Conservation (phyloP, 2,113 vertebrate species). For the Cephalopholis sonnerati region DNA sequence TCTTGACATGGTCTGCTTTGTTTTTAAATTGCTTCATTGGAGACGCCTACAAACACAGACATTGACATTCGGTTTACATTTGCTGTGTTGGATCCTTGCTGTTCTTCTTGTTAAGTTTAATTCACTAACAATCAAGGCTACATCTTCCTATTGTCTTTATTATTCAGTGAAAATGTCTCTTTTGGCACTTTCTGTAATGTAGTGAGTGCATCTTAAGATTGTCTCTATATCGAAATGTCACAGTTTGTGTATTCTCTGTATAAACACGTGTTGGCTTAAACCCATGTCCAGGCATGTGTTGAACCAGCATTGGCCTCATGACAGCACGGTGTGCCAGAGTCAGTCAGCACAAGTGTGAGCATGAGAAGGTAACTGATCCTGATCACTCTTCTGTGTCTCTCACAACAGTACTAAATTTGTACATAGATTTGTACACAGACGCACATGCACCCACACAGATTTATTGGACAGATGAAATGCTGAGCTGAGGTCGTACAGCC, state of each 20-base stretch:
- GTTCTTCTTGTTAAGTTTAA: neutral
- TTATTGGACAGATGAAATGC: neutral
- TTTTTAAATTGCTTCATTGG: neutral
- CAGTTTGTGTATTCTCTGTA: conserved; percentile 6
- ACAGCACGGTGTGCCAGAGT: conserved; percentile 16
- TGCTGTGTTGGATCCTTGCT: neutral
- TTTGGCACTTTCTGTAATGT: too few species aligned
- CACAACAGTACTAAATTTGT: conserved; percentile 12
- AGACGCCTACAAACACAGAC: neutral
- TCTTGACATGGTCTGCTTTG: conserved; percentile 22
- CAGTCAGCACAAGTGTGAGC: conserved; percentile 20
- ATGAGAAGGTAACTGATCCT: conserved; percentile 30
- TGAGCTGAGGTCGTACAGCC: neutral
- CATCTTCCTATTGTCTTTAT: neutral
- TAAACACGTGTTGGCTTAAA: conserved; percentile 13
- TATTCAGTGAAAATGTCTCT: neutral
- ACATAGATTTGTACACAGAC: neutral
- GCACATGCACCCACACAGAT: neutral
- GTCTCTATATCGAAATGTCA: conserved; percentile 18
- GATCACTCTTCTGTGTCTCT: neutral
- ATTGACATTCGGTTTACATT: neutral
- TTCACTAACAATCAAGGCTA: neutral
- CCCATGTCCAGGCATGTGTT: conserved; percentile 29
- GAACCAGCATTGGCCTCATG: neutral
- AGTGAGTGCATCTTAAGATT: neutral